phyloP scores from a whole-genome alignment of 1,140 invertebrate species.

The Panulirus ornatus region DNA sequence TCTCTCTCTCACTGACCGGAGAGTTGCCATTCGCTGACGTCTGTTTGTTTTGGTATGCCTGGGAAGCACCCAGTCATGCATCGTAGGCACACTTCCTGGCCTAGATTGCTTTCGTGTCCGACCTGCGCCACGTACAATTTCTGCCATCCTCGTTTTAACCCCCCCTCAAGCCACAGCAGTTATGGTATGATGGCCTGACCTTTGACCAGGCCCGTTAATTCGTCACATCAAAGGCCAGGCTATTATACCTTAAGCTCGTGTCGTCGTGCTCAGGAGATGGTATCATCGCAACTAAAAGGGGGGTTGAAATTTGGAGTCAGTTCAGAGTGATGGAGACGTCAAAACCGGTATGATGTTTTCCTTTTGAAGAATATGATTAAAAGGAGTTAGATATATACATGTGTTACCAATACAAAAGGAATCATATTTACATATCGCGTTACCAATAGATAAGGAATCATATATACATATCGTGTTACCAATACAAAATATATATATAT shows the following conservation, averaged over 20 bases:
- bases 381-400: background rate
- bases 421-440: background rate
- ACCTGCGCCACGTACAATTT: background rate
- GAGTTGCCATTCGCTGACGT: background rate
- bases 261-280: background rate
- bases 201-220: too few relatives aligned
- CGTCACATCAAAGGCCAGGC: too few relatives aligned
- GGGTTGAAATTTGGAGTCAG: background rate
- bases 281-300: background rate
- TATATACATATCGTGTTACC: background rate
- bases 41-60: background rate
- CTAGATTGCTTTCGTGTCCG: background rate
- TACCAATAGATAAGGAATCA: background rate
- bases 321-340: too few relatives aligned
- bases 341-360: too few relatives aligned
- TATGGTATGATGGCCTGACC: background rate
- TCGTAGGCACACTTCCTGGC: too few relatives aligned
- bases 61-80: too few relatives aligned
- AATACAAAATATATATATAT: background rate
- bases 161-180: background rate
- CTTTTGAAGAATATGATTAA: background rate
- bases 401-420: background rate
- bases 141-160: background rate
- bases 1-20: background rate
- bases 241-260: background rate